Conservation (phyloP, 2,113 vertebrate genomes). For the Cyprinodon variegatus region DNA sequence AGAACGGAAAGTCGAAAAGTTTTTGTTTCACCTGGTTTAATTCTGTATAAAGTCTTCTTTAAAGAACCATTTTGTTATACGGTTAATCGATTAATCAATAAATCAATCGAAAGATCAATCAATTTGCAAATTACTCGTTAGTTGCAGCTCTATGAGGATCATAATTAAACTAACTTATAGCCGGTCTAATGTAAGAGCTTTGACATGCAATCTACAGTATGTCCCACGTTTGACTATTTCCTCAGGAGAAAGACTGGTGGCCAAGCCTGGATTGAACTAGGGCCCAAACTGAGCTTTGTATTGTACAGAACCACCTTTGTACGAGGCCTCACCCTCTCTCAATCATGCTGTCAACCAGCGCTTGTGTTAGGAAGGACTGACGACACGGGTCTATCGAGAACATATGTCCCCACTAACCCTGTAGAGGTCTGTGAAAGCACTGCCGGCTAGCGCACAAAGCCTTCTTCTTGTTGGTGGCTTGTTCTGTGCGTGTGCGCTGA, state of each 20-base stretch:
- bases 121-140: too few relatives aligned
- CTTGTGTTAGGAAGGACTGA: conserved; percentile 57
- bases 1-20: too few relatives aligned
- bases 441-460: conserved; percentile 47
- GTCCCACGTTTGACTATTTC: conserved; percentile 26
- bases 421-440: conserved; percentile 29
- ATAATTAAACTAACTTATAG: too few relatives aligned
- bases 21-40: too few relatives aligned
- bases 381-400: conserved; percentile 53
- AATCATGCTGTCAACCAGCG: conserved; percentile 58
- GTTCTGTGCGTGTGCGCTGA: conserved; percentile 44
- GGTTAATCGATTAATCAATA: too few relatives aligned
- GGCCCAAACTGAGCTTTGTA: conserved; percentile 25
- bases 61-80: too few relatives aligned
- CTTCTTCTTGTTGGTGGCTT: conserved; percentile 50
- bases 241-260: conserved; percentile 17
- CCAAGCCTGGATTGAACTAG: conserved; percentile 37
- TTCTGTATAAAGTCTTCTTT: too few relatives aligned
- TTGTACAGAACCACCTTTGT: conserved; percentile 64
- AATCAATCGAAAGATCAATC: too few relatives aligned
- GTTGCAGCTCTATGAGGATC: too few relatives aligned
- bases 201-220: neutral
- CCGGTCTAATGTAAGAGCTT: neutral
- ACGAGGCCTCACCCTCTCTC: conserved; percentile 33
- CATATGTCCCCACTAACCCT: conserved; percentile 61